Percentiles rank a stretch among this genome's conserved stretches.
These are phyloP conservation scores for Panonychus citri DNA, from an alignment of 1,140 invertebrate species.

Conservation along the genomic window DNA sequence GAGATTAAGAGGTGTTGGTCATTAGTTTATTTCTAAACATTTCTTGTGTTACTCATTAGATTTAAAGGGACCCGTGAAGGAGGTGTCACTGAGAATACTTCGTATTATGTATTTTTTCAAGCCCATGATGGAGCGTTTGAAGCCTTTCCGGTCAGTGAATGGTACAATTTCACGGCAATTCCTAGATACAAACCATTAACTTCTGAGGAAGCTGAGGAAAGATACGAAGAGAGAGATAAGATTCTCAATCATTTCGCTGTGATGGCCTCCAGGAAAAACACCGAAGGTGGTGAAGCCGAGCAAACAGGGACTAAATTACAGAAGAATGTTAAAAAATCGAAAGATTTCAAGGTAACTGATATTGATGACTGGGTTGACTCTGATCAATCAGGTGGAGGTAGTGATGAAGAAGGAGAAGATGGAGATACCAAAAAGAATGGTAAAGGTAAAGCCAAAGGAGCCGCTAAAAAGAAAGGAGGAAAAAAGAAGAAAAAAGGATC, in stretches of 20 bases:
- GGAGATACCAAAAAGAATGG: conserved; percentile 6
- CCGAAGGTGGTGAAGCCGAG: conserved; percentile 32
- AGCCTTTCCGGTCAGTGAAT: conserved; percentile 78
- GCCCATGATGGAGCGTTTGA: conserved; percentile 78
- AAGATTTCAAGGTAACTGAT: conserved; percentile 48
- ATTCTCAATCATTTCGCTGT: conserved; percentile 82
- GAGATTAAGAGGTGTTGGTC: too few species aligned
- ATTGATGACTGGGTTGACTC: conserved; percentile 70
- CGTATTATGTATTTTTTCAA: conserved; percentile 89
- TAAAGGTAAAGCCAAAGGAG: conserved; percentile 14
- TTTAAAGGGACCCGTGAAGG: conserved; percentile 71
- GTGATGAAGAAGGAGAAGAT: conserved; percentile 32
- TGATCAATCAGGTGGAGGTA: conserved; percentile 34
- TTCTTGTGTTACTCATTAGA: conserved; percentile 21
- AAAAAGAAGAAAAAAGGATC: conserved; percentile 48
- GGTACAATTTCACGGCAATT: conserved; percentile 59
- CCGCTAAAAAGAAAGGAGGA: conserved; percentile 7
- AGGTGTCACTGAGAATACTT: conserved; percentile 75
- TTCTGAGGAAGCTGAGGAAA: conserved; percentile 86
- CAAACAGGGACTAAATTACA: conserved; percentile 36
- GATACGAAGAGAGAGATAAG: conserved; percentile 75
- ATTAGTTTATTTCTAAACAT: neutral
- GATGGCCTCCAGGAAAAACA: conserved; percentile 68
- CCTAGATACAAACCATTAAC: conserved; percentile 73
- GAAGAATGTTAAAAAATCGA: conserved; percentile 28